These are phyloP conservation scores for Trinorchestia longiramus DNA, from an alignment of 1,140 invertebrate species.

Conservation along the genomic window DNA sequence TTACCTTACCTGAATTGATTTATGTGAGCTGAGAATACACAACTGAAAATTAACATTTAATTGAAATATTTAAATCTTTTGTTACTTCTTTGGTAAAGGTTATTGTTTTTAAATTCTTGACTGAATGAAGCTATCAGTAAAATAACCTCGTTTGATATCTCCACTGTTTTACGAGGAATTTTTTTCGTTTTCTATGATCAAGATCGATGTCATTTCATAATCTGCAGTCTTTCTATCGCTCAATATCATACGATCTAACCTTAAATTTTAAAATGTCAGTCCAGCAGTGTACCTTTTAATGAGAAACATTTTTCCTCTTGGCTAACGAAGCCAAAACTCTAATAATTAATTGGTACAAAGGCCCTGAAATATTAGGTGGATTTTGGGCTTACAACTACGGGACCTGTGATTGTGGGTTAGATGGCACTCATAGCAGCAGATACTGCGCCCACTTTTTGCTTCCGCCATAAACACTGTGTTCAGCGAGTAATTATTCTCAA, in stretches of 20 bases:
- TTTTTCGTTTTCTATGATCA: neutral
- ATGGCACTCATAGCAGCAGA: conserved; percentile 19
- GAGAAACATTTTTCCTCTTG: neutral
- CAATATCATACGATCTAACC: neutral
- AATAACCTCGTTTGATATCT: neutral
- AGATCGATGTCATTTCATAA: neutral
- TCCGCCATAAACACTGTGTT: neutral
- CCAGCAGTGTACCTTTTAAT: conserved; percentile 10
- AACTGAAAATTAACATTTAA: neutral
- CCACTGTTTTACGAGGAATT: neutral
- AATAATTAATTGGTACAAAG: conserved; percentile 44
- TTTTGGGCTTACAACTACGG: neutral
- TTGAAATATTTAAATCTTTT: neutral
- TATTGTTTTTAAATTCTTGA: neutral
- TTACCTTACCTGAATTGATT: neutral
- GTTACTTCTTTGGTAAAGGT: neutral
- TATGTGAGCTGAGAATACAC: neutral
- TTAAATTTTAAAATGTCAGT: conserved; percentile 16
- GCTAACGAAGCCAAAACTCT: conserved; percentile 5
- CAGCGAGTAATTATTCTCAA: conserved; percentile 12
- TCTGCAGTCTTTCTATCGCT: neutral
- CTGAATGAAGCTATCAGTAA: neutral
- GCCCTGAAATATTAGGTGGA: neutral
- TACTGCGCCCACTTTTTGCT: conserved; percentile 22
- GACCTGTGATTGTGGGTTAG: neutral